These are phyloP conservation scores for Pholis gunnellus DNA, from an alignment of 2,113 vertebrate genomes.

Conservation along the genomic window DNA sequence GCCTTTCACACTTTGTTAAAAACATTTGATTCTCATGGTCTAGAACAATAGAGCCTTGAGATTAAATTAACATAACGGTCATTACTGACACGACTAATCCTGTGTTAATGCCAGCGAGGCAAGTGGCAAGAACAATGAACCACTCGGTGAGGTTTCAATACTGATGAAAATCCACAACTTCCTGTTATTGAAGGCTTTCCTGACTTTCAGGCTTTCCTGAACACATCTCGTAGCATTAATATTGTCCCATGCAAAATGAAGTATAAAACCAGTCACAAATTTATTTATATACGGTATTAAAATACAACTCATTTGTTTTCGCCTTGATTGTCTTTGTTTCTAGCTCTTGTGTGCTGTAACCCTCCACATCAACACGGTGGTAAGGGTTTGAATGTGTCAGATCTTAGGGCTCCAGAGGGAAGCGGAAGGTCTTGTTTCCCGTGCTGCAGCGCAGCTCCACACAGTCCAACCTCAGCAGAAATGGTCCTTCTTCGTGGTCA, in stretches of 20 bases:
- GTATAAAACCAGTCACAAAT: slow-evolving; percentile 19
- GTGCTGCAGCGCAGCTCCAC: slow-evolving; percentile 90
- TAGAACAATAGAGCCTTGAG: background rate
- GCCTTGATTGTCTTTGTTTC: background rate
- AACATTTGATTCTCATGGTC: background rate
- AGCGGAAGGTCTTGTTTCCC: slow-evolving; percentile 91
- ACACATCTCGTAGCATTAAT: background rate
- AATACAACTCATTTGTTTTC: background rate
- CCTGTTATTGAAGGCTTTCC: background rate
- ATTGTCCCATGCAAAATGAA: background rate
- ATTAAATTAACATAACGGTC: background rate
- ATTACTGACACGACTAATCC: background rate
- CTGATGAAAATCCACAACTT: background rate
- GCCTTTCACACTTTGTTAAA: background rate
- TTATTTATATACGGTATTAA: slow-evolving; percentile 48
- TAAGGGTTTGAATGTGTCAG: background rate
- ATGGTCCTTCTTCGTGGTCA: slow-evolving; percentile 86
- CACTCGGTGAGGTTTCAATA: background rate
- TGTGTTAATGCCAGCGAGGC: background rate
- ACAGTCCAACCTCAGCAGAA: slow-evolving; percentile 82
- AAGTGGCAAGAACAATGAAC: background rate
- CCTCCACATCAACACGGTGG: background rate
- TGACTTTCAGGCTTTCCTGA: background rate
- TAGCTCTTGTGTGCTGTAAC: background rate
- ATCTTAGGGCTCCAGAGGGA: slow-evolving; percentile 81